phyloP scores from a whole-genome alignment of 2,888 invertebrate genomes.

The Rhimphoctona megacephalus region DNA sequence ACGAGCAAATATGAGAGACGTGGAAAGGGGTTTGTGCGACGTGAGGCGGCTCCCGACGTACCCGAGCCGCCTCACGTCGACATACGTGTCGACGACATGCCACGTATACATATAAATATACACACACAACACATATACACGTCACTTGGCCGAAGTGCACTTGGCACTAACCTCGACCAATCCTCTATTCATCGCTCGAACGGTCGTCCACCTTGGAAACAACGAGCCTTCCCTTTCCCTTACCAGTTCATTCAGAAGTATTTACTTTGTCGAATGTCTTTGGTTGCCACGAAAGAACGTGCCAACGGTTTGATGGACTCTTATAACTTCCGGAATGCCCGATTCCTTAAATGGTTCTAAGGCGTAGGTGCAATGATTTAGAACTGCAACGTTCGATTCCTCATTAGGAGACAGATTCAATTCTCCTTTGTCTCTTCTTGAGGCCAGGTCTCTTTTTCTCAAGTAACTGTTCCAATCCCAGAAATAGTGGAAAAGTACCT shows the following conservation, averaged over 20 bases:
- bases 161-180: slow-evolving; percentile 77
- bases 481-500: not conserved
- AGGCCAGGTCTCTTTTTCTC: not conserved
- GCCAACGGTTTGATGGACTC: slow-evolving; percentile 36
- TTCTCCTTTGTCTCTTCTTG: not conserved
- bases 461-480: not conserved
- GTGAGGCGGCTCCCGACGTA: slow-evolving; percentile 9
- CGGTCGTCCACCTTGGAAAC: slow-evolving; percentile 66
- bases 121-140: slow-evolving; percentile 36
- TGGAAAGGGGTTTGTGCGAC: slow-evolving; percentile 14
- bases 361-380: too few species aligned
- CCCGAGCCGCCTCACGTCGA: slow-evolving; percentile 1
- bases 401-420: not conserved
- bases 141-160: slow-evolving; percentile 74
- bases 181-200: slow-evolving; percentile 67
- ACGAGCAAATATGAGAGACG: slow-evolving; percentile 66
- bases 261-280: slow-evolving; percentile 36
- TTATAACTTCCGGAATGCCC: slow-evolving; percentile 4
- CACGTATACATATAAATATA: slow-evolving; percentile 14
- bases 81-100: slow-evolving; percentile 9
- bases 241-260: slow-evolving; percentile 53
- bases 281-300: slow-evolving; percentile 6
- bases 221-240: slow-evolving; percentile 40
- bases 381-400: not conserved
- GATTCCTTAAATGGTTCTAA: not conserved